Percentiles rank a stretch among this genome's conserved stretches.
These are phyloP conservation scores for Diarsia rubi DNA, from an alignment of 2,888 invertebrate genomes.

Conservation along the genomic window DNA sequence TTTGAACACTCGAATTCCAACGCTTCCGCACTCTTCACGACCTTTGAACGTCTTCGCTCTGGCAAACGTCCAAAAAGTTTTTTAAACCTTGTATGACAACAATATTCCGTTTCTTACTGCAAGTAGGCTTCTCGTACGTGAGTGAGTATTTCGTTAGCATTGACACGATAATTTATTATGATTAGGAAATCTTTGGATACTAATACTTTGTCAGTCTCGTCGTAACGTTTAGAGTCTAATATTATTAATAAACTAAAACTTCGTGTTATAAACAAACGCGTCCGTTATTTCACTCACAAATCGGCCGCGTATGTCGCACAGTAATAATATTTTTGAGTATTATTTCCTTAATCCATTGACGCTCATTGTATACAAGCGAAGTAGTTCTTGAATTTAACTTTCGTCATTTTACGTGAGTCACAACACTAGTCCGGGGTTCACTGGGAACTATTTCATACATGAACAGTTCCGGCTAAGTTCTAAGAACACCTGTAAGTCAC, in stretches of 20 bases:
- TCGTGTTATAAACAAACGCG: slow-evolving; percentile 66
- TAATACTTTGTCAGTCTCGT: slow-evolving; percentile 77
- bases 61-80: slow-evolving; percentile 65
- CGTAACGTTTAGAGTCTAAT: slow-evolving; percentile 41
- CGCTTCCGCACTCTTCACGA: slow-evolving; percentile 66
- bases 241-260: slow-evolving; percentile 52
- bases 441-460: slow-evolving; percentile 78
- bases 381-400: slow-evolving; percentile 88
- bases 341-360: slow-evolving; percentile 78
- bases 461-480: slow-evolving; percentile 75
- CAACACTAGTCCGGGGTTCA: slow-evolving; percentile 70
- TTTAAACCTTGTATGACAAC: slow-evolving; percentile 45
- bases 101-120: slow-evolving; percentile 31
- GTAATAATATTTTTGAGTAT: slow-evolving; percentile 72
- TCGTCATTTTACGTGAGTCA: slow-evolving; percentile 90
- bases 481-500: slow-evolving; percentile 68
- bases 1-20: slow-evolving; percentile 57
- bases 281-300: slow-evolving; percentile 66
- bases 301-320: slow-evolving; percentile 72
- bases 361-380: slow-evolving; percentile 75
- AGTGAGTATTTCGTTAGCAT: slow-evolving; percentile 60
- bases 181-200: slow-evolving; percentile 79
- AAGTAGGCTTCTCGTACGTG: slow-evolving; percentile 50
- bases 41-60: slow-evolving; percentile 53
- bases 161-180: slow-evolving; percentile 68